A percentile compares a stretch with the other conserved stretches of the same genome.
These are phyloP conservation scores for Chaetodon auriga DNA, from an alignment of 2,113 vertebrate genomes.

Conservation along the genomic window DNA sequence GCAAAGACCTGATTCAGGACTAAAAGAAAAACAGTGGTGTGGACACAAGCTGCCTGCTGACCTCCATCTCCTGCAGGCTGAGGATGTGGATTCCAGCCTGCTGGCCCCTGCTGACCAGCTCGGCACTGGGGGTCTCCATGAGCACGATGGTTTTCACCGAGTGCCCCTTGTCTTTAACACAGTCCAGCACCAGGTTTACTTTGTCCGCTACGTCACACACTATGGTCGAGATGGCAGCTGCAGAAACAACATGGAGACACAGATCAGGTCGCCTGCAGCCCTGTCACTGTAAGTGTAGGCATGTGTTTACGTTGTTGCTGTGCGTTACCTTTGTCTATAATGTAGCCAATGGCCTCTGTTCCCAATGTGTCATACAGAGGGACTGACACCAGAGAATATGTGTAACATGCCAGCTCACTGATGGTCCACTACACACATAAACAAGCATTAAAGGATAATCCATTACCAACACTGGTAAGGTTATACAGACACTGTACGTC, in stretches of 20 bases:
- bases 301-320: too few species aligned
- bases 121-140: conserved; percentile 86
- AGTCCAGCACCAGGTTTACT: conserved; percentile 85
- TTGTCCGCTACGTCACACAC: conserved; percentile 91
- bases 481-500: too few species aligned
- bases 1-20: neutral
- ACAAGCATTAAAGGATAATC: neutral
- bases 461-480: neutral
- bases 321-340: conserved; percentile 90
- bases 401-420: conserved; percentile 90
- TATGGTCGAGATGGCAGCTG: conserved; percentile 88
- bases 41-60: conserved; percentile 47
- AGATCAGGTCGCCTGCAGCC: neutral
- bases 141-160: conserved; percentile 87
- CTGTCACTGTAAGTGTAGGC: neutral
- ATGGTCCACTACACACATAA: conserved; percentile 89
- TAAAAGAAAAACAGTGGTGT: neutral
- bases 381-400: conserved; percentile 91
- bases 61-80: conserved; percentile 89
- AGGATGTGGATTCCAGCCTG: conserved; percentile 88
- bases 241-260: conserved; percentile 10
- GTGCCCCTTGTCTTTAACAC: conserved; percentile 82
- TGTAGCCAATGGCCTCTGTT: conserved; percentile 88
- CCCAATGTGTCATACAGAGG: conserved; percentile 96
- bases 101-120: conserved; percentile 84